Base-by-base conservation (phyloP, 2,113 vertebrate genomes). In the Daubentonia madagascariensis region DNA sequence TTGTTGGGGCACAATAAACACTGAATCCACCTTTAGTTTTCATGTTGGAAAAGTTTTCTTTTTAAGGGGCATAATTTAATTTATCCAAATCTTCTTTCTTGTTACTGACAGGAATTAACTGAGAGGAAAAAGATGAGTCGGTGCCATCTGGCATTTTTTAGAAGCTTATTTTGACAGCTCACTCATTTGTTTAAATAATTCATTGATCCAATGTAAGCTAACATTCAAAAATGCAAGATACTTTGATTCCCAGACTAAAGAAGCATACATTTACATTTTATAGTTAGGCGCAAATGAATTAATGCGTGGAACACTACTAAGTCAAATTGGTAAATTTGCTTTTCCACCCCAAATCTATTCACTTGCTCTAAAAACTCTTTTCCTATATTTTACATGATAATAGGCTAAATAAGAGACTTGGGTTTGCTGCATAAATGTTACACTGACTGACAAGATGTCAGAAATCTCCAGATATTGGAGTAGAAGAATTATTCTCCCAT, bases 141-240 rank as follows among this genome's bases (percentile, higher is more conserved):
- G 50, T 40, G 18, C 93, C 88, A 97, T 75, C 70, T 98, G 97
- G 93, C 40, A 96, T 96, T 63, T 61, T 83, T 61, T 48, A 85
- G 30, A 25, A 76, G 57, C 50, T 95, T 97, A 68, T 94, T 97
- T 98, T 98, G 85, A 96, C 73, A 92, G 48, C 52, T 92, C 20
- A 50, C 48, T 96, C 23, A 81, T 76, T 97, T 97, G 72, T 94
- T 90, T 68, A 96, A 97, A 96, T 92, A 96, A 94, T 43, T 78
- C 63, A 45, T 11, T 88, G 86, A 97, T 97, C 45, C 37, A 95
- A 45, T 73, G 85, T 18, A 96, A 98, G 83, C 7, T 70, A 79
- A 37, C 7, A 4, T 95, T 95, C 94, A 81, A 96, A 79, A 61
- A 95, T 76, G 32, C 73, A 97, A 81, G 48, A 25, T 84, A 43